Evolutionary conservation across 2,888 invertebrate genomes (phyloP).

Genomic region (Chorisops tibialis): DNA sequence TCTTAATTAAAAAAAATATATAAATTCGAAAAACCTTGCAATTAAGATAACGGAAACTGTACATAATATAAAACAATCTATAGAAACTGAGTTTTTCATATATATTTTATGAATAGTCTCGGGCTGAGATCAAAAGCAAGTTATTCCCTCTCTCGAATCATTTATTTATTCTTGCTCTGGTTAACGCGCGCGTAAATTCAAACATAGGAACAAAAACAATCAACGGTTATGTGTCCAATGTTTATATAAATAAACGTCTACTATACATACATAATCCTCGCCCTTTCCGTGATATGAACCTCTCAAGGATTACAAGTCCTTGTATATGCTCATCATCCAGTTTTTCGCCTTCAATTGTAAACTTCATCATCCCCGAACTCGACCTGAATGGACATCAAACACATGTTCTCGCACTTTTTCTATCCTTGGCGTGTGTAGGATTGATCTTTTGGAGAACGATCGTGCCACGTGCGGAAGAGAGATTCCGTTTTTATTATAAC

Average conservation of each 20-base stretch:
- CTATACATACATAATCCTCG: no score
- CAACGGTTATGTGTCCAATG: no score
- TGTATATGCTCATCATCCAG: not conserved
- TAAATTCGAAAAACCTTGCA: constrained; percentile 13
- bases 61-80: no score
- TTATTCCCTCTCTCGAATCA: not conserved
- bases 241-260: no score
- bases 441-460: not conserved
- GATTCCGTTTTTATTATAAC: not conserved
- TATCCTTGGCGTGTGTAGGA: not conserved
- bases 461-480: not conserved
- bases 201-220: not conserved
- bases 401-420: constrained; percentile 21
- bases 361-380: not conserved
- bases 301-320: not conserved
- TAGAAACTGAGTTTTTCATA: no score
- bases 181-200: not conserved
- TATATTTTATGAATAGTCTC: no score
- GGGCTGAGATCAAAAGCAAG: not conserved
- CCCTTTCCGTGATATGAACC: no score
- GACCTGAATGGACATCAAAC: constrained; percentile 23
- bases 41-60: constrained; percentile 23
- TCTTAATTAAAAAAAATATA: constrained; percentile 12
- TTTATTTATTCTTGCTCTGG: not conserved
- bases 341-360: not conserved